Conservation (phyloP, 2,797 vertebrate species). For the Poecilia picta region DNA sequence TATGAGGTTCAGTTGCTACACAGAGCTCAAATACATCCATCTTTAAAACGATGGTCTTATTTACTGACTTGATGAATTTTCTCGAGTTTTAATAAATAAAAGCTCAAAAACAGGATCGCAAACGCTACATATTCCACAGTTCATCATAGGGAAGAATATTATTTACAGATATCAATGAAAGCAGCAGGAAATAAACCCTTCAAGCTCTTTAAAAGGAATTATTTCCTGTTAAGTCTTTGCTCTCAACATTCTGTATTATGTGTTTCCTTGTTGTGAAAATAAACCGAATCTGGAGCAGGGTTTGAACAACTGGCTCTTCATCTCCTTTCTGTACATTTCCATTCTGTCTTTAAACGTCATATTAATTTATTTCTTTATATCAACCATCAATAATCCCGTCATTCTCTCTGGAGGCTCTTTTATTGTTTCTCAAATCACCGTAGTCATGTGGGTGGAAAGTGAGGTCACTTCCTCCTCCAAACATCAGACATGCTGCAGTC, state of each 20-base stretch:
- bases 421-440: too few relatives aligned
- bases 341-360: too few relatives aligned
- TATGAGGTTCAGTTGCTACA: too few relatives aligned
- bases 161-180: not conserved
- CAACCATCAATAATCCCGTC: too few relatives aligned
- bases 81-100: not conserved
- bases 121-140: not conserved
- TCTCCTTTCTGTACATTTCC: too few relatives aligned
- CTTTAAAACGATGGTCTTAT: too few relatives aligned
- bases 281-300: not conserved
- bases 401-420: too few relatives aligned
- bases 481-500: too few relatives aligned
- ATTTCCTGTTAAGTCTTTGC: not conserved
- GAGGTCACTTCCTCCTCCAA: too few relatives aligned
- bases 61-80: not conserved
- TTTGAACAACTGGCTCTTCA: not conserved
- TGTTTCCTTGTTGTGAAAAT: not conserved
- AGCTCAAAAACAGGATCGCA: not conserved
- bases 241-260: not conserved
- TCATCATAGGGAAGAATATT: not conserved
- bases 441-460: too few relatives aligned
- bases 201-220: not conserved
- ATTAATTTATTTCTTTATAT: too few relatives aligned
- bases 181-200: not conserved
- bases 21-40: too few relatives aligned